Evolutionary conservation across 2,797 vertebrate species (phyloP).

Genomic region (Propithecus deckenii): DNA sequence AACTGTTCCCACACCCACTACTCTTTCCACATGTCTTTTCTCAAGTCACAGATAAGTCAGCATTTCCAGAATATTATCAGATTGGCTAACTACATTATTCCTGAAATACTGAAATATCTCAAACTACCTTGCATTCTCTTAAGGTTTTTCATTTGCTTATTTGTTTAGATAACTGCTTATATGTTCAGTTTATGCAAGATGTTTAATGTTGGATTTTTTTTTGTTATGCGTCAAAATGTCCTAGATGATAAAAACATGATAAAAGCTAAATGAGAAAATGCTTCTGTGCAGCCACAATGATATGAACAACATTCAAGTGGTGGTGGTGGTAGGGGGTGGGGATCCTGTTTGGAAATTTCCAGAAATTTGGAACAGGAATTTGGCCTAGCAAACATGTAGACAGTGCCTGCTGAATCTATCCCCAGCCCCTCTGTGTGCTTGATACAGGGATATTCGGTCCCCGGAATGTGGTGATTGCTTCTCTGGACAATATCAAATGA

Average conservation of each 20-base stretch:
- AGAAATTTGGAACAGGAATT: background rate
- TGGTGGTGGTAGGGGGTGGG: no score
- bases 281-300: background rate
- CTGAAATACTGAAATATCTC: background rate
- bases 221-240: background rate
- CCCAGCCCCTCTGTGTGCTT: background rate
- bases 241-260: background rate
- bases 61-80: slow-evolving; percentile 29
- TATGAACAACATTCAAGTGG: background rate
- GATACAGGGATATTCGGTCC: background rate
- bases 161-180: background rate
- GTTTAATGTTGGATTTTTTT: background rate
- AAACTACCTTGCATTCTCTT: background rate
- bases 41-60: background rate
- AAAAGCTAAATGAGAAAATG: background rate
- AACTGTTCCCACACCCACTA: background rate
- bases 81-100: background rate
- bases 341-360: background rate
- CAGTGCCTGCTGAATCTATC: background rate
- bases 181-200: slow-evolving; percentile 15
- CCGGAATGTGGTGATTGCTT: background rate
- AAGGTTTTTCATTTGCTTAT: background rate
- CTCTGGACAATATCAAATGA: background rate
- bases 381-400: background rate
- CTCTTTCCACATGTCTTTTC: slow-evolving; percentile 30